Evolutionary conservation across 2,888 invertebrate genomes (phyloP).

Genomic region (Caenorhabditis sp.): DNA sequence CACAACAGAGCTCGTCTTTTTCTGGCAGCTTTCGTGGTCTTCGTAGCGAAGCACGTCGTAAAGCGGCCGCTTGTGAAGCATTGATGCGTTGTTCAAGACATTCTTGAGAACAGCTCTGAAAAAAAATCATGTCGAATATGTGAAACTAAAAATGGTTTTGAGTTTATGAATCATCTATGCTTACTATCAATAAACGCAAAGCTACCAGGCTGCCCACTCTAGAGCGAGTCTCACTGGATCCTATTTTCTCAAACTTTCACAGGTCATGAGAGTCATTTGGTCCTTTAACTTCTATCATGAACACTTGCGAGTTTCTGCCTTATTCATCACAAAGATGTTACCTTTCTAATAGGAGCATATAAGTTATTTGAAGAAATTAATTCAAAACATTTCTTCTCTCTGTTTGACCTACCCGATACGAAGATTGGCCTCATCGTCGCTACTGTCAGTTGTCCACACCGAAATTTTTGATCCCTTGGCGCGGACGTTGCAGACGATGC

Average conservation of each 20-base stretch:
- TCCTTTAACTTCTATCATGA: no score
- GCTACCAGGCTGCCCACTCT: no score
- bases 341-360: no score
- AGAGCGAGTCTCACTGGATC: no score
- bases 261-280: no score
- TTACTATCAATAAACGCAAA: no score
- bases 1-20: constrained; percentile 66
- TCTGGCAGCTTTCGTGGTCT: constrained; percentile 72
- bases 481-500: constrained; percentile 92
- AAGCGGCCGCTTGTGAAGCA: constrained; percentile 53
- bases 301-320: no score
- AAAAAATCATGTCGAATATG: no score
- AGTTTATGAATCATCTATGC: no score
- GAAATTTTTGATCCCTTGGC: constrained; percentile 93
- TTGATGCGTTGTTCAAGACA: constrained; percentile 38
- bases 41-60: constrained; percentile 71
- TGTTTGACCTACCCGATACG: constrained; percentile 75
- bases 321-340: no score
- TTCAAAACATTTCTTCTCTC: not conserved
- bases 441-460: constrained; percentile 93
- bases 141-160: no score
- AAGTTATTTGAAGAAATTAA: not conserved
- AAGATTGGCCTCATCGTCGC: constrained; percentile 86
- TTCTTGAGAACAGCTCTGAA: constrained; percentile 68
- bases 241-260: no score